Base-by-base conservation (phyloP, 2,113 vertebrate species). In the Arenaria interpres region DNA sequence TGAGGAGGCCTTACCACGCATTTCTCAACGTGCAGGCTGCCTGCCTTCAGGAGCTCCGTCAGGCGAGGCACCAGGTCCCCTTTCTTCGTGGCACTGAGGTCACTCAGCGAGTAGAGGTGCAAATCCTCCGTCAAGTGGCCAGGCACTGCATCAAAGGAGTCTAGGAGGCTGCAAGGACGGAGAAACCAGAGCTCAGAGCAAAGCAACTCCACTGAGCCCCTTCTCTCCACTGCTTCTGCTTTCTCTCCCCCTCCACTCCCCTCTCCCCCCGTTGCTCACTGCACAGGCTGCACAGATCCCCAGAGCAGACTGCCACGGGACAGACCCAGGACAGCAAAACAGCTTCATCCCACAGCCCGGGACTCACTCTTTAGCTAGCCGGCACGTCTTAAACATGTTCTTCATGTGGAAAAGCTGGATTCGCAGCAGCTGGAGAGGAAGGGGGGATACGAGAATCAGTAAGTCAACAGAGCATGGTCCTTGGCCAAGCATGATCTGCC, bases 371-470 rank as follows among this genome's bases (percentile, higher is more conserved):
- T 99, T 99, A 85, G 99, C 98, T 57, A 99, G 96, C 21, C 99
- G 99, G 89, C 99, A 99, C 0, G 99, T 99, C 98, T 99, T 99
- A 92, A 99, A 99, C 97, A 99, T 99, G 95, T 99, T 99, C 98
- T 99, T 99, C 99, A 99, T 99, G 97, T 99, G 99, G 94, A 98
- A 99, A 63, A 99, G 98, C 95, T 99, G 99, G 92, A 99, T 96
- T 83, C 99, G 98, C 51, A 99, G 94, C 83, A 99, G 98, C 99
- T 99, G 90, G 60, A 97, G 86, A 95, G 45, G 50, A 91, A 96
- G 12, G 1, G 10, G 17, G 15, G 16, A 84, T 74, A 94, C 5
- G 19, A 77, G 84, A 78, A 75, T 84, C 78, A 93, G 32, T 80
- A 71, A 93, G 53, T 54, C 30, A 30, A 78, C n/a, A 89, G 8